Evolutionary conservation across 2,113 vertebrate genomes (phyloP).

Genomic region (Labeo rohita): DNA sequence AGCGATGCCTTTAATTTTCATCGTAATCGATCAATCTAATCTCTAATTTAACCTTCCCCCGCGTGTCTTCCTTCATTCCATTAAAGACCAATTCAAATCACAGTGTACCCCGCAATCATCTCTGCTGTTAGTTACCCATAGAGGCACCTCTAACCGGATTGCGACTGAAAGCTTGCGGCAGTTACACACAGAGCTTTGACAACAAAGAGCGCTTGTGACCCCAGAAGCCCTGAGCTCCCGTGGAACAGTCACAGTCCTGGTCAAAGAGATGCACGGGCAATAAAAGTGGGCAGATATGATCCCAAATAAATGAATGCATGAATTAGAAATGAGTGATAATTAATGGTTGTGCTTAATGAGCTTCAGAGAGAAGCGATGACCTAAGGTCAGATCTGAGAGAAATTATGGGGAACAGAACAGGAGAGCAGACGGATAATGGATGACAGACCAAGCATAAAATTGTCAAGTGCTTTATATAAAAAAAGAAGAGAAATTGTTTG

Average conservation of each 20-base stretch:
- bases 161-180: neutral
- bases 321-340: constrained; percentile 49
- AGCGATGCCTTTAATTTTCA: neutral
- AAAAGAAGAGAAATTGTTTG: constrained; percentile 6
- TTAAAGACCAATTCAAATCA: constrained; percentile 30
- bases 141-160: neutral
- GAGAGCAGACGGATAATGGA: constrained; percentile 7
- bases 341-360: constrained; percentile 55
- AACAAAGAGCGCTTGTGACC: neutral
- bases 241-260: constrained; percentile 11
- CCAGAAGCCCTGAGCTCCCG: constrained; percentile 41
- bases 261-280: constrained; percentile 23
- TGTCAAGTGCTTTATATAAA: constrained; percentile 28
- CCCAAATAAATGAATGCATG: constrained; percentile 39
- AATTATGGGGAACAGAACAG: constrained; percentile 22
- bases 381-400: constrained; percentile 45
- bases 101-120: neutral
- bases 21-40: neutral
- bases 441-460: neutral
- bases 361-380: constrained; percentile 36
- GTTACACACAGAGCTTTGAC: neutral
- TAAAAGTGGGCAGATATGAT: constrained; percentile 38
- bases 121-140: neutral
- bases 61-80: constrained; percentile 12
- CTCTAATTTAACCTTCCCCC: constrained; percentile 1